A percentile compares a stretch with the other conserved stretches of the same genome.
These are phyloP conservation scores for Coccyzus lansbergi DNA, from an alignment of 2,797 vertebrate genomes.

Conservation along the genomic window DNA sequence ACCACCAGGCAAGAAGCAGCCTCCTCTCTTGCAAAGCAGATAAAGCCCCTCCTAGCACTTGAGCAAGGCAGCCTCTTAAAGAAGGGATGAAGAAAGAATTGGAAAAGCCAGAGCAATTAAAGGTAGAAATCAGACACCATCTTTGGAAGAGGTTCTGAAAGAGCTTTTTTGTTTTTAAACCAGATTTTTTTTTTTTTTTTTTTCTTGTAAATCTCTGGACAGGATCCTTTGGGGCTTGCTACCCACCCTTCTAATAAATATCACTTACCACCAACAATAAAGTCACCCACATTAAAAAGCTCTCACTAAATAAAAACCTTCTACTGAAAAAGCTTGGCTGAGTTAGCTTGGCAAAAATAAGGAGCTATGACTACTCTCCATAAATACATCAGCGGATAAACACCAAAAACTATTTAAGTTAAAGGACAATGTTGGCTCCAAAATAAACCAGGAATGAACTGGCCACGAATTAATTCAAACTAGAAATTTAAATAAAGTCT, in stretches of 20 bases:
- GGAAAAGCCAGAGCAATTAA: constrained; percentile 13
- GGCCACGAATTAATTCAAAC: constrained; percentile 55
- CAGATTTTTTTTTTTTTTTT: constrained; percentile 17
- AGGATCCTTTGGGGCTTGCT: not conserved
- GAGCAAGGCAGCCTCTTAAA: not conserved
- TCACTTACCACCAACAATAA: constrained; percentile 65
- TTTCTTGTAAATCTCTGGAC: constrained; percentile 29
- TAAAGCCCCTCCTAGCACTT: not conserved
- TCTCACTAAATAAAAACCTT: constrained; percentile 67
- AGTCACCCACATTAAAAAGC: constrained; percentile 55
- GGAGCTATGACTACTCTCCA: constrained; percentile 58
- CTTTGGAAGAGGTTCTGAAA: constrained; percentile 49
- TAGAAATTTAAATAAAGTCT: constrained; percentile 59
- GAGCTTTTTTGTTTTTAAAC: constrained; percentile 33
- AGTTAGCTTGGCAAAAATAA: constrained; percentile 50
- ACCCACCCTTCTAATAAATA: constrained; percentile 68
- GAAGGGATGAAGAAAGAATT: not conserved
- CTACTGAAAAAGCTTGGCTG: constrained; percentile 59
- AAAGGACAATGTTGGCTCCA: constrained; percentile 69
- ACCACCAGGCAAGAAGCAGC: fast-evolving
- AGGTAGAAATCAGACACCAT: constrained; percentile 46
- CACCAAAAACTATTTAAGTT: constrained; percentile 65
- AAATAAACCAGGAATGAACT: constrained; percentile 56
- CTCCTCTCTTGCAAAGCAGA: not conserved
- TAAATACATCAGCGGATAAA: constrained; percentile 66